Base-by-base conservation (phyloP, 2,888 invertebrate species). In the Plagodis pulveraria region DNA sequence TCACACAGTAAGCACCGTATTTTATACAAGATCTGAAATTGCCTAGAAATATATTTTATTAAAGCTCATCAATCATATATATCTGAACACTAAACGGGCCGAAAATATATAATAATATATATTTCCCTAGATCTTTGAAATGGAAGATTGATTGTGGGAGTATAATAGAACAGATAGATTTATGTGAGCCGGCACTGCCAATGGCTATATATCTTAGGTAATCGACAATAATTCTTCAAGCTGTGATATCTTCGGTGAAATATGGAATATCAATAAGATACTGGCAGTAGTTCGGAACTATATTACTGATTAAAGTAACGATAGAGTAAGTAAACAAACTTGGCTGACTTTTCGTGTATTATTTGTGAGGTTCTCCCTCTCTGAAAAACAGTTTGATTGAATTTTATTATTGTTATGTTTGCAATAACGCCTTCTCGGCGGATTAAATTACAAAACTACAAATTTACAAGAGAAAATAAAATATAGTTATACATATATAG, bases 221-320 rank as follows among this genome's bases (percentile, higher is more conserved):
- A 59, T 55, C 50, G 59, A 59, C 59, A 43, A 59, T 59, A 59
- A 35, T 55, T 59, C 59, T 59, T 55, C 58, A 43, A 32, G 38
- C 22, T 8, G n/a, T 46, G 41, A 46, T 50, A 41, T 58, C 36
- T 58, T 49, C 9, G 22, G 38, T 52, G 49, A 58, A 58, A 58
- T 52, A 52, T 58, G 8, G 44, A 40, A 48, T 42, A 38, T 51
- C 36, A 35, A 10, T 54, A 35, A 11, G 12, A 42, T 12, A 50
- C 32, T 49, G 22, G 22, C 22, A 22, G 22, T 22, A 22, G 22
- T 22, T 22, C 22, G 1, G 22, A 22, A 22, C 22, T 22, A 22
- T 2, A 22, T 22, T 2, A 22, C 22, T 22, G 22, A 2, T 22
- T 2, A 2, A 22, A 2, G 22, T 22, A 22, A 22, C 22, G 22